These are phyloP conservation scores for Anthoscopus minutus DNA, from an alignment of 2,113 vertebrate species.

Conservation along the genomic window DNA sequence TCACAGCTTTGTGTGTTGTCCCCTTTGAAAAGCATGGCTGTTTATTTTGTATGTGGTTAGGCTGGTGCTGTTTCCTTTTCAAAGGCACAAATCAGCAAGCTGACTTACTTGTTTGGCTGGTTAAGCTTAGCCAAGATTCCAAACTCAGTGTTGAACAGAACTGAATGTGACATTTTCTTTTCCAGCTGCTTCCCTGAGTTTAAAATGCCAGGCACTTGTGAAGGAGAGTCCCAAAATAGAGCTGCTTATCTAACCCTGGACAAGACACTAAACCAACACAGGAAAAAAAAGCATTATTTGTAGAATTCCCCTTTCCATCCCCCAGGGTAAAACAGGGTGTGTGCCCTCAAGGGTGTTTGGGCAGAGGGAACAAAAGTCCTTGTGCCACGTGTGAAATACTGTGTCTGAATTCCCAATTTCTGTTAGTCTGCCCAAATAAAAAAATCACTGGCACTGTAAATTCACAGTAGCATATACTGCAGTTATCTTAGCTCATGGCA, in stretches of 20 bases:
- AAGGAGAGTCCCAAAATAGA: neutral
- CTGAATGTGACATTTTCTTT: constrained; percentile 14
- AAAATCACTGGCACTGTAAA: neutral
- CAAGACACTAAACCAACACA: neutral
- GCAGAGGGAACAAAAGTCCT: neutral
- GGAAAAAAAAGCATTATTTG: neutral
- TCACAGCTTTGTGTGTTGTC: neutral
- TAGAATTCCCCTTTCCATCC: neutral
- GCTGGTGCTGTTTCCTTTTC: neutral
- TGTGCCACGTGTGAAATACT: neutral
- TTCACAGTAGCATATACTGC: neutral
- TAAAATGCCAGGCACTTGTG: rapidly evolving
- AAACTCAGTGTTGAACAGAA: neutral
- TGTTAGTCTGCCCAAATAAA: neutral
- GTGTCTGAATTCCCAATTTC: neutral
- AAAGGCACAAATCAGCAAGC: neutral
- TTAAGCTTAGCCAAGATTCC: neutral
- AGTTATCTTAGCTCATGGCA: neutral
- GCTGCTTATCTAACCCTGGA: neutral
- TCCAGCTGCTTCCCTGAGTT: neutral
- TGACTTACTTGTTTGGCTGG: neutral
- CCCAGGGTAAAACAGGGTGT: neutral
- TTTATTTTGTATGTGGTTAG: neutral
- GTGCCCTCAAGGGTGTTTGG: rapidly evolving
- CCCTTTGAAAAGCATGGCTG: neutral